Evolutionary conservation across 64 coral and sea anemone genomes (phyloP), one percentile per base, ranked within the genome.

Genomic region (Pocillopora damicornis): DNA sequence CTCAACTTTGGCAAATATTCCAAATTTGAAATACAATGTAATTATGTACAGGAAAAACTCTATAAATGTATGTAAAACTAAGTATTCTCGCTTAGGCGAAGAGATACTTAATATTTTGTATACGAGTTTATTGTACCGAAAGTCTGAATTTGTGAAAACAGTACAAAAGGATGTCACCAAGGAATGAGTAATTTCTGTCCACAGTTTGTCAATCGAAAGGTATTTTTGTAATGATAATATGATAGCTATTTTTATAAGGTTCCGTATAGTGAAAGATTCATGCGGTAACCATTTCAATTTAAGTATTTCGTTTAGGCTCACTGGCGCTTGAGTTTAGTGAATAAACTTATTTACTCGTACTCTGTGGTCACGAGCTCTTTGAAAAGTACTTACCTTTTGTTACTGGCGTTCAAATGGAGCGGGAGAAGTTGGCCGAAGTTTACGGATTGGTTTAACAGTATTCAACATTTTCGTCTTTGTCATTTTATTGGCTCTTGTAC

Each of bases 331-430:
- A 30, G 63, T 58, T 56, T 4, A 36, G 63, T 30, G 37, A 72
- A 85, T 85, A 85, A 85, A 85, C 45, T 15, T 65, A 85, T 85
- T 72, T 73, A 85, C 37, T 73, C n/a, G 11, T 56, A 37, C 30
- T 20, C 25, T 71, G 18, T 26, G 12, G 67, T 71, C 42, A 51
- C 42, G 42, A 2, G 42, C 7, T 51, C 7, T 51, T 51, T 7
- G 7, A 51, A 51, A 51, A 51, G 3, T 51, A 7, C 42, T 4
- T 51, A 51, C 42, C 7, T 51, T 51, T 51, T 51, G 42, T 51
- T 51, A 51, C 42, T 7, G 42, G 7, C 42, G 42, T 51, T 51
- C 42, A 51, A 51, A 51, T 51, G 42, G 42, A 51, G 42, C 3
- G 42, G 42, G 7, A 51, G 42, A 30, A 30, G 30, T 30, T 30